These are phyloP conservation scores for Orthosia cruda DNA, from an alignment of 2,888 invertebrate genomes.

Conservation along the genomic window DNA sequence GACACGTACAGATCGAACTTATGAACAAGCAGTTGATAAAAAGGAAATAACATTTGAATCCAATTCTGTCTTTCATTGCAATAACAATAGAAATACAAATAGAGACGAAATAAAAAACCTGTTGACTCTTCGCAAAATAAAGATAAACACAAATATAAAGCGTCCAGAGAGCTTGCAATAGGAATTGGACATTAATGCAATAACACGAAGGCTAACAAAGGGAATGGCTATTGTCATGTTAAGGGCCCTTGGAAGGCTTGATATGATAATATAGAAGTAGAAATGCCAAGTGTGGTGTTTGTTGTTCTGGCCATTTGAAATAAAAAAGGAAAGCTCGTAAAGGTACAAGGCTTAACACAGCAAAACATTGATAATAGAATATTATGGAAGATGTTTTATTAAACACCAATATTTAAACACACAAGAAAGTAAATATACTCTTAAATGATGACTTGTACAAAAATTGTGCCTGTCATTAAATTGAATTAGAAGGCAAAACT, in stretches of 20 bases:
- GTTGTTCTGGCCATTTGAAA: slow-evolving; percentile 4
- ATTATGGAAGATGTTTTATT: too few relatives aligned
- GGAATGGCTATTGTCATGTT: slow-evolving; percentile 61
- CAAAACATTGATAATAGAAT: too few relatives aligned
- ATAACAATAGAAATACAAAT: slow-evolving; percentile 39
- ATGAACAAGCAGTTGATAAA: not conserved
- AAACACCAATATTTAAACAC: not conserved
- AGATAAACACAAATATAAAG: slow-evolving; percentile 34
- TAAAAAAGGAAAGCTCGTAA: not conserved
- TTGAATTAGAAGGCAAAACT: not conserved
- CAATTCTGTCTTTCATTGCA: slow-evolving; percentile 21
- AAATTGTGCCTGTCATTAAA: not conserved
- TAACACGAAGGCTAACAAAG: slow-evolving; percentile 66
- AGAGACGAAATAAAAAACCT: slow-evolving; percentile 15
- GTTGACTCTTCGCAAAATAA: slow-evolving; percentile 42
- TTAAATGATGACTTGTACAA: not conserved
- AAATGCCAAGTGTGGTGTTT: slow-evolving; percentile 25
- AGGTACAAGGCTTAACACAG: not conserved
- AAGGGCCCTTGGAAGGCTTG: slow-evolving; percentile 52
- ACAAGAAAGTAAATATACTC: not conserved
- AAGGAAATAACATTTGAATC: not conserved
- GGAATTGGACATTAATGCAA: slow-evolving; percentile 62
- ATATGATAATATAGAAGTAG: slow-evolving; percentile 53
- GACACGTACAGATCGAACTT: not conserved
- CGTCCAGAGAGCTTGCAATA: slow-evolving; percentile 35